A percentile compares a stretch with the other conserved stretches of the same genome.
Conservation (phyloP, 2,113 vertebrate species). For the Cryptotis parvus region DNA sequence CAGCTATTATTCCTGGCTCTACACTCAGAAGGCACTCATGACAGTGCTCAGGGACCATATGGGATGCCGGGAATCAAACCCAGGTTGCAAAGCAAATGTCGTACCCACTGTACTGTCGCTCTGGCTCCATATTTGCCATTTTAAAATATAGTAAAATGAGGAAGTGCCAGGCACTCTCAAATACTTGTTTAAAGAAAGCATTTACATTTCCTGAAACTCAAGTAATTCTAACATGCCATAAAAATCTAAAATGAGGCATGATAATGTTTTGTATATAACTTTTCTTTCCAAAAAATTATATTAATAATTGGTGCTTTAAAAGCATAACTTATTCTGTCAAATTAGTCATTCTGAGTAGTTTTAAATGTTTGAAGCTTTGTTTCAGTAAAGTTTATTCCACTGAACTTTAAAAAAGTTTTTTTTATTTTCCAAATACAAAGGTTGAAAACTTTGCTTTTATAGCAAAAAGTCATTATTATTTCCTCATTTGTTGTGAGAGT, state of each 20-base stretch:
- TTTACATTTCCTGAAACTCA: neutral
- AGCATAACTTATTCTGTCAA: constrained; percentile 51
- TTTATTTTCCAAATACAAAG: constrained; percentile 33
- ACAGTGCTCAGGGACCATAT: too few relatives aligned
- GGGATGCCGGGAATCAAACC: too few relatives aligned
- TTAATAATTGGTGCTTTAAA: neutral
- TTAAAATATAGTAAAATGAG: constrained; percentile 31
- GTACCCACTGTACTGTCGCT: too few relatives aligned
- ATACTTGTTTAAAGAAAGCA: neutral
- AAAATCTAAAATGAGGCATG: neutral
- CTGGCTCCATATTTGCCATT: too few relatives aligned
- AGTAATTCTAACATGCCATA: neutral
- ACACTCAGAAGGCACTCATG: too few relatives aligned
- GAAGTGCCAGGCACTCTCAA: neutral
- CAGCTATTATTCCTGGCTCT: too few relatives aligned
- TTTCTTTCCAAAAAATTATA: neutral
- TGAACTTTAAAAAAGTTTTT: constrained; percentile 54
- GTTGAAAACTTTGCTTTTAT: constrained; percentile 8
- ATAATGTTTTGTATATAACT: constrained; percentile 28
- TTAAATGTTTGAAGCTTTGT: constrained; percentile 34
- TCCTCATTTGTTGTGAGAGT: constrained; percentile 31
- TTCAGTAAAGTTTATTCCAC: constrained; percentile 12
- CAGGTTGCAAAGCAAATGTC: too few relatives aligned
- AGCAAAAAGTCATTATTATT: neutral
- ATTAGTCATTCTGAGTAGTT: constrained; percentile 17